Base-by-base conservation (phyloP, 2,113 vertebrate genomes). In the Plotosus lineatus region DNA sequence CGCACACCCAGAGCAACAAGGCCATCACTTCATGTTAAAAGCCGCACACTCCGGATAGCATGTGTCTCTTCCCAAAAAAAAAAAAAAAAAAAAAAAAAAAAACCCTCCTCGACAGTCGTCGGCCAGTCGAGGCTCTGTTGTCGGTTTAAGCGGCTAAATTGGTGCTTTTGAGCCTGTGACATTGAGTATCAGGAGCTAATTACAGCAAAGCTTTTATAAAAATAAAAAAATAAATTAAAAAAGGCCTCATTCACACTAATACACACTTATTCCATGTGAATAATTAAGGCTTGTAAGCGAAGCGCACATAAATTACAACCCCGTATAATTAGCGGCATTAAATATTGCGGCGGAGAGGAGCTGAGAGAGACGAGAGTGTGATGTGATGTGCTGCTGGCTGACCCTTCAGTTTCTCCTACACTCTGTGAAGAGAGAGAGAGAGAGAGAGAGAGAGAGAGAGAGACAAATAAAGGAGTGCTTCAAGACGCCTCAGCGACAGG, bases 131-230 rank as follows among this genome's bases (percentile, higher is more conserved):
- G 10, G 36, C 51, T 17, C n/a, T 4, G 53, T 50, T 38, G 36
- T 60, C 68, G 44, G 50, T 71, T 55, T 55, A 56, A 40, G 51
- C 36, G 19, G 40, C 26, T 61, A 80, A 80, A 80, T 66, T 60
- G 53, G 55, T 80, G 68, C 78, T 73, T 80, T 60, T 80, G 68
- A 73, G 78, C 28, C 33, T 3, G 66, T 72, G 78, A 72, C 53
- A 58, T 7, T 36, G 78, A 72, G 51, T 58, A 79, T 73, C 71
- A 61, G 55, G 78, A 80, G 78, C 21, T 72, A 61, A 80, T 80
- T 73, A 73, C 55, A 48, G 55, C 40, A 60, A 71, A 71, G 66
- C 65, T 48, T 14, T 5, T 1, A 15, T 21, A 46, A 69, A 69
- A 69, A 71, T 44, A 72, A 58, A 44, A n/a, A 7, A 3, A 28